Percentiles rank a stretch among this genome's conserved stretches.
Evolutionary conservation across 2,797 vertebrate species (phyloP).

Genomic region (Rallus crepitans): DNA sequence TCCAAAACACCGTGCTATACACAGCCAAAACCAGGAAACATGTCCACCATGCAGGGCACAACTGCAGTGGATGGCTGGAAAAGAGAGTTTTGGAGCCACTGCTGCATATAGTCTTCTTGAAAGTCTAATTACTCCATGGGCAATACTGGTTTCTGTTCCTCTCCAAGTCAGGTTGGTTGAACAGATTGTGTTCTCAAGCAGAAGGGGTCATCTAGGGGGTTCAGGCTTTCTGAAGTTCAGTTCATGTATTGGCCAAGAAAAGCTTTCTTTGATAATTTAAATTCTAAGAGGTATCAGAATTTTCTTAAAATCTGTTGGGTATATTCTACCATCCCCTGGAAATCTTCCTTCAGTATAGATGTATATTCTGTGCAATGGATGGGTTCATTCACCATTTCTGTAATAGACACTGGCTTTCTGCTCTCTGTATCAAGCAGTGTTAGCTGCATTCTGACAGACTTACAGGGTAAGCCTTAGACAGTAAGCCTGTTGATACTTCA

Average conservation of each 20-base stretch:
- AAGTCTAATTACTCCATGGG: neutral
- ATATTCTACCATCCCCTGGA: neutral
- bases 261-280: neutral
- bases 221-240: neutral
- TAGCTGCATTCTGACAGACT: neutral
- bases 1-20: too few relatives aligned
- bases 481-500: neutral
- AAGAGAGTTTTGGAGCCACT: neutral
- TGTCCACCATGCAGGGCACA: rapidly evolving
- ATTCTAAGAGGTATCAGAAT: neutral
- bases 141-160: neutral
- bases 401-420: neutral
- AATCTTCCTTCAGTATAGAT: neutral
- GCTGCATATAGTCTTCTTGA: neutral
- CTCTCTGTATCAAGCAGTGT: neutral
- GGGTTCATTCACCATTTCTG: neutral
- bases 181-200: neutral
- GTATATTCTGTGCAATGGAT: neutral
- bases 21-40: too few relatives aligned
- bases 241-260: neutral
- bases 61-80: rapidly evolving
- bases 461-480: neutral
- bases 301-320: neutral
- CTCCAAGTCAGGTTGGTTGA: neutral
- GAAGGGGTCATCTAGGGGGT: neutral